Evolutionary conservation across 2,888 invertebrate genomes (phyloP).

Genomic region (Lasioglossum marginatum): DNA sequence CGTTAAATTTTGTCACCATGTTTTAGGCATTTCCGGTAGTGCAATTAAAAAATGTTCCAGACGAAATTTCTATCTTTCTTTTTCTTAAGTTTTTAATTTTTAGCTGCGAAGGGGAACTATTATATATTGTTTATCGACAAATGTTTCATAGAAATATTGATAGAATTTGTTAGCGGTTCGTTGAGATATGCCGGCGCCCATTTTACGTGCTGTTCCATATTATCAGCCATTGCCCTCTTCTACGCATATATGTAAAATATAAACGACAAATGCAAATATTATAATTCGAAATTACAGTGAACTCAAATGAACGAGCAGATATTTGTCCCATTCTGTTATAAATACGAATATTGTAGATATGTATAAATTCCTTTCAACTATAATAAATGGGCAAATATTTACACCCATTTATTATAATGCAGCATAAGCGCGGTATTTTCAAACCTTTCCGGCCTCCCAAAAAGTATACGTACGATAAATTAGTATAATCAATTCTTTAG

Average conservation of each 20-base stretch:
- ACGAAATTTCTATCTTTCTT: no score
- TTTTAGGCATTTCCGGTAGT: no score
- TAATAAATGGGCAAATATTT: neutral
- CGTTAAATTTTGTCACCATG: no score
- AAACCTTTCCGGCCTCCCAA: neutral
- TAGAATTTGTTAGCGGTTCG: no score
- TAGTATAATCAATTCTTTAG: no score
- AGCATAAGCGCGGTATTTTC: neutral
- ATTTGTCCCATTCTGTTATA: neutral
- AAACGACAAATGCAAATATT: constrained; percentile 6
- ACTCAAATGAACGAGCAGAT: neutral
- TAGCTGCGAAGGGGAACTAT: neutral
- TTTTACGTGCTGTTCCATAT: neutral
- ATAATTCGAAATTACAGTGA: neutral
- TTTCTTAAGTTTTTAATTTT: no score
- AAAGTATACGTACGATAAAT: neutral
- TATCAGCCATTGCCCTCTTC: neutral
- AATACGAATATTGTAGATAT: neutral
- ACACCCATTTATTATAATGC: neutral
- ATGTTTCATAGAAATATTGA: neutral
- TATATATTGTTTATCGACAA: no score
- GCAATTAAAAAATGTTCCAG: no score
- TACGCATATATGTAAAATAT: neutral
- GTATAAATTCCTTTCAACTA: neutral
- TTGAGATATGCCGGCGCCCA: neutral